Evolutionary conservation across 1,140 invertebrate genomes (phyloP), one percentile per base, ranked within the genome.

Genomic region (Drosophila mayri): DNA sequence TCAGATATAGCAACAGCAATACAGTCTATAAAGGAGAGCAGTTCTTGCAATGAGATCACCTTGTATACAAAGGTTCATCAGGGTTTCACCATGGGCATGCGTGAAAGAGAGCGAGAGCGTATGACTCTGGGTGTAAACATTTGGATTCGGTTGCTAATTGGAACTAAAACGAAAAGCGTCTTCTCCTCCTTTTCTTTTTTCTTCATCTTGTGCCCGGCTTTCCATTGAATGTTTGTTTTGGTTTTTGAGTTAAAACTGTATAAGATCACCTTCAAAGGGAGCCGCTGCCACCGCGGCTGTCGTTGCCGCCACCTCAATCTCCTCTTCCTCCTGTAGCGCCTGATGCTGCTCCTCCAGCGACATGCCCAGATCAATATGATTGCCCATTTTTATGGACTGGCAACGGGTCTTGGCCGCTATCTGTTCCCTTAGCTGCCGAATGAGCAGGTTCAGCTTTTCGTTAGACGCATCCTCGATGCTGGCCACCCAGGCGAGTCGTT

Each of bases 401-500:
- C 44, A 8, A 9, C 37, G 10, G 18, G 41, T n/a, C 59, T 94
- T 40, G 63, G 37, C 32, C 12, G 94, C 94, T 50, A 95, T 94
- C 76, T 95, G 93, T 76, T 95, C 93, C 59, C 95, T 93, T 11
- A 97, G 92, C 46, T 95, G 94, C 79, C 96, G 93, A 35, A 98
- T 94, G 91, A 98, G 96, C 73, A 95, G 94, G 81, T 96, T 94
- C 91, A 99, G 95, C 75, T 95, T 96, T 54, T 96, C 95, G 93
- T 97, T 98, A 73, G 97, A 97, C 3, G 97, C 97, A 64, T 95
- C 93, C 84, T 97, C 96, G 58, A 99, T 95, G 10, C 95, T 95
- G 91, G 97, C 95, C 64, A 99, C 94, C 98, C 98, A 99, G 50
- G 95, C 94, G 74, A 97, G 96, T 20, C 98, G 94, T 70, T 99